These are phyloP conservation scores for Montipora foliosa DNA, from an alignment of 64 coral and sea anemone species.

Conservation along the genomic window DNA sequence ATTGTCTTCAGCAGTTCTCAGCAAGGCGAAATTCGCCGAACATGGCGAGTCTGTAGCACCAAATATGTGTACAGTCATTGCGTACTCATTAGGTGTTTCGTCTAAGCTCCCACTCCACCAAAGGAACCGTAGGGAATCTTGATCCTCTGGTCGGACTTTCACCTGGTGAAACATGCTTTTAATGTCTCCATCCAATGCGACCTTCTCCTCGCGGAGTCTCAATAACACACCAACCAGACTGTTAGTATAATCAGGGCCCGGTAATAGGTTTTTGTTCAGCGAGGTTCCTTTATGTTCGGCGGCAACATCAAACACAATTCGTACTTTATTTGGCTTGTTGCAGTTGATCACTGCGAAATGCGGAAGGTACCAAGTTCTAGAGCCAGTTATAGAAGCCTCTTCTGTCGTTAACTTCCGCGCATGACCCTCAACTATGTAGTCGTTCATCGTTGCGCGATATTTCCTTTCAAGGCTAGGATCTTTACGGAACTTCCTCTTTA, in stretches of 20 bases:
- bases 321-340: no score
- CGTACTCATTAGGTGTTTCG: conserved; percentile 28
- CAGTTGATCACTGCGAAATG: neutral
- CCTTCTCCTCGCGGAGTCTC: conserved; percentile 19
- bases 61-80: no score
- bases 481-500: no score
- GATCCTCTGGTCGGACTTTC: conserved; percentile 43
- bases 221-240: conserved; percentile 17
- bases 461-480: neutral
- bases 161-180: conserved; percentile 53
- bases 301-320: no score
- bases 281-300: no score
- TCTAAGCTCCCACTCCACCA: conserved; percentile 39
- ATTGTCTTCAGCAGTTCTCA: no score
- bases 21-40: no score
- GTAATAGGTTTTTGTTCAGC: no score
- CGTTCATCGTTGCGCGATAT: conserved; percentile 40
- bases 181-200: conserved; percentile 30
- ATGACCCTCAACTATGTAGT: conserved; percentile 12
- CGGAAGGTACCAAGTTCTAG: conserved; percentile 34
- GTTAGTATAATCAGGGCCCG: conserved; percentile 15
- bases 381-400: neutral
- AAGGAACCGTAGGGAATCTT: conserved; percentile 61
- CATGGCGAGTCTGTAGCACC: no score
- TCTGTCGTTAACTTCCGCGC: neutral